Evolutionary conservation across 2,888 invertebrate genomes (phyloP).

Genomic region (Drosophila hamatofila): DNA sequence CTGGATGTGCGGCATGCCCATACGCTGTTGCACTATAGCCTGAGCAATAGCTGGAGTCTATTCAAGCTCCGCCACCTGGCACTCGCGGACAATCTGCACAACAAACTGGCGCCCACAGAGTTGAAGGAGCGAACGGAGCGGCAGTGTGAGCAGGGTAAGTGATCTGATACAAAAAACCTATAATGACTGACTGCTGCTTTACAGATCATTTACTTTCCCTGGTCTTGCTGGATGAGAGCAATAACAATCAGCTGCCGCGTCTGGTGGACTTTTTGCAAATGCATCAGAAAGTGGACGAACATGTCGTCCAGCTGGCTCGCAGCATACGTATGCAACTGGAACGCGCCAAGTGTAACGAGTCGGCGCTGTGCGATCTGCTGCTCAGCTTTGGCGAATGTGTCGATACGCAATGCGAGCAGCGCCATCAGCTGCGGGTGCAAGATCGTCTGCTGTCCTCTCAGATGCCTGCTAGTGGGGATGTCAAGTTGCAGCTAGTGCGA

Average conservation of each 20-base stretch:
- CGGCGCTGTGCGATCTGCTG: constrained; percentile 41
- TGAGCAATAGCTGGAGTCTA: constrained; percentile 58
- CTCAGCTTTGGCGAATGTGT: constrained; percentile 49
- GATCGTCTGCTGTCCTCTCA: constrained; percentile 21
- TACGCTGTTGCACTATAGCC: constrained; percentile 55
- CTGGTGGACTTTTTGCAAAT: constrained; percentile 57
- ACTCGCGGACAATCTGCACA: constrained; percentile 43
- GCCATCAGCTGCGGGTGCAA: constrained; percentile 37
- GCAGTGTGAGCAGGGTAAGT: constrained; percentile 10
- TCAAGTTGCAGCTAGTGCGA: constrained; percentile 45
- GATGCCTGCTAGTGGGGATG: constrained; percentile 45
- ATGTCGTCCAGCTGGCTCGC: constrained; percentile 34
- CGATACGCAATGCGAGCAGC: constrained; percentile 37
- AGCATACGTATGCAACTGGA: constrained; percentile 43
- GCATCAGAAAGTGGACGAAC: constrained; percentile 50
- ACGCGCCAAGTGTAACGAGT: constrained; percentile 4
- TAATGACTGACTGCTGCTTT: background rate
- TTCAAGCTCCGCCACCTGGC: constrained; percentile 59
- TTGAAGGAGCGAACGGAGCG: background rate
- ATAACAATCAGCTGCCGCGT: constrained; percentile 58
- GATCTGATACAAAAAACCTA: background rate
- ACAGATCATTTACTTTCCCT: constrained; percentile 41
- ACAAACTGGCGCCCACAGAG: constrained; percentile 21
- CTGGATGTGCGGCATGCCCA: constrained; percentile 54
- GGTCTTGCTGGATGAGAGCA: constrained; percentile 53